Evolutionary conservation across 1,140 invertebrate genomes (phyloP).

Genomic region (Rhysida immarginata): DNA sequence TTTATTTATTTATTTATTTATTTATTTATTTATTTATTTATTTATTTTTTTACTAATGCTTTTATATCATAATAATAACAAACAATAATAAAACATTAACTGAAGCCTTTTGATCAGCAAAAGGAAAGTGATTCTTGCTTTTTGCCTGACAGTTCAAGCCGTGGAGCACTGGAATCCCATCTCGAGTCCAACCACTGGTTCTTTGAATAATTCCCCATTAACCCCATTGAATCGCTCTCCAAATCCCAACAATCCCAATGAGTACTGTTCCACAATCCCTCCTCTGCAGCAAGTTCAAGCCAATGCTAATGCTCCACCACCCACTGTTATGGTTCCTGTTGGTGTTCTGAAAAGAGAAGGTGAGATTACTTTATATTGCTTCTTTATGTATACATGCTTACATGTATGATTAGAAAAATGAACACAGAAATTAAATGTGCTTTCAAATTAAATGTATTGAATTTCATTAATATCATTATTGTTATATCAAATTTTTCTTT

Average conservation of each 20-base stretch:
- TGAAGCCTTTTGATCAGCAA: too few species aligned
- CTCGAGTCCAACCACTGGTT: background rate
- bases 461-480: too few species aligned
- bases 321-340: constrained; percentile 66
- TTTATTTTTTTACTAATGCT: too few species aligned
- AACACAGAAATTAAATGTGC: too few species aligned
- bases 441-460: too few species aligned
- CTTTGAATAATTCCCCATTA: background rate
- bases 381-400: background rate
- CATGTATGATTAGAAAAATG: background rate
- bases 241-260: constrained; percentile 77
- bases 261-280: constrained; percentile 75
- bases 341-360: constrained; percentile 51
- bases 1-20: too few species aligned
- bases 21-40: too few species aligned
- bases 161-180: background rate
- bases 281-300: constrained; percentile 53
- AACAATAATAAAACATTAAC: too few species aligned
- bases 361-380: too few species aligned
- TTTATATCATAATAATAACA: too few species aligned
- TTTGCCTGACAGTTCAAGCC: background rate
- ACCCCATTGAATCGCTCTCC: constrained; percentile 28
- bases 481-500: too few species aligned
- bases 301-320: constrained; percentile 39
- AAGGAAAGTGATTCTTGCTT: constrained; percentile 4